phyloP scores from a whole-genome alignment of 1,140 invertebrate genomes.

The Panagrolaimus sp. region DNA sequence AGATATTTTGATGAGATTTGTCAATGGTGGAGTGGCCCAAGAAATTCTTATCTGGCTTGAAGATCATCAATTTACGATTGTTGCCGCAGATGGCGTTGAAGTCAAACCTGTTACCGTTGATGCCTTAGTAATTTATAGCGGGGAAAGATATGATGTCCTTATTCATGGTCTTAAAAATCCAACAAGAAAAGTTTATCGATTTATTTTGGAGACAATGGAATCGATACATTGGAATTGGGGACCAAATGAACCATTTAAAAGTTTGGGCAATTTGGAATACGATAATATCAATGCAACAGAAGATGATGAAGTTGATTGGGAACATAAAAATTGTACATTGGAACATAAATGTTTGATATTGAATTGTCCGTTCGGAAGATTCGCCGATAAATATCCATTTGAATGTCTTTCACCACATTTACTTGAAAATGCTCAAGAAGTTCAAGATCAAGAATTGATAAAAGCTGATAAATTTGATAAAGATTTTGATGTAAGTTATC shows the following conservation, averaged over 20 bases:
- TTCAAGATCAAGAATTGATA: slow-evolving; percentile 45
- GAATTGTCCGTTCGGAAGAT: slow-evolving; percentile 53
- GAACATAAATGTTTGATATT: slow-evolving; percentile 41
- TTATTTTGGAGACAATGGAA: slow-evolving; percentile 55
- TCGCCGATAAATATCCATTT: slow-evolving; percentile 34
- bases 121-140: slow-evolving; percentile 51
- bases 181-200: slow-evolving; percentile 41
- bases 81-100: slow-evolving; percentile 52
- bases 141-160: slow-evolving; percentile 54
- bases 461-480: slow-evolving; percentile 42
- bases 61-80: slow-evolving; percentile 48
- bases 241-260: background rate
- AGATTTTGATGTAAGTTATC: slow-evolving; percentile 36
- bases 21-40: slow-evolving; percentile 59
- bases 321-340: slow-evolving; percentile 43
- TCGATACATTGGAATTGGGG: slow-evolving; percentile 29
- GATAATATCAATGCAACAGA: slow-evolving; percentile 29
- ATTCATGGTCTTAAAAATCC: slow-evolving; percentile 46
- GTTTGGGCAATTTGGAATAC: slow-evolving; percentile 50
- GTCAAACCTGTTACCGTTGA: slow-evolving; percentile 47
- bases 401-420: slow-evolving; percentile 43
- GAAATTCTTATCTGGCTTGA: slow-evolving; percentile 51
- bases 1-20: slow-evolving; percentile 29
- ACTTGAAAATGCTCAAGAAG: slow-evolving; percentile 39
- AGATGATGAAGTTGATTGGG: slow-evolving; percentile 44